phyloP scores from a whole-genome alignment of 2,888 invertebrate genomes.

The Perizoma flavofasciatum region DNA sequence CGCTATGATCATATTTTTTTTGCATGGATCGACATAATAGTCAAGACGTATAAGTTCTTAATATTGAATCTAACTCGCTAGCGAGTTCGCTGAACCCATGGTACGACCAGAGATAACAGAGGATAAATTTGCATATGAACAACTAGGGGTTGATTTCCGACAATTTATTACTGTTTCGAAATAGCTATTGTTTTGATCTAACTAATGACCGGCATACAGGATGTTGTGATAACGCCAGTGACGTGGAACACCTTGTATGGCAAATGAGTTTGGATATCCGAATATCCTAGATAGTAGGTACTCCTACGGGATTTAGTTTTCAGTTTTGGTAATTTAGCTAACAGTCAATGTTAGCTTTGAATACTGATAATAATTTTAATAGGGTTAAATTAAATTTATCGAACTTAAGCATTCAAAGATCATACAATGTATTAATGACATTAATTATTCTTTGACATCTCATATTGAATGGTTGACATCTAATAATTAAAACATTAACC shows the following conservation, averaged over 20 bases:
- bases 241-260: slow-evolving; percentile 17
- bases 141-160: slow-evolving; percentile 24
- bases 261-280: slow-evolving; percentile 24
- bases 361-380: not conserved
- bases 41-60: no score
- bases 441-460: no score
- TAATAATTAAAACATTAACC: no score
- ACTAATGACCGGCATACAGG: slow-evolving; percentile 56
- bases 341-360: no score
- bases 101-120: slow-evolving; percentile 11
- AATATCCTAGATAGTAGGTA: not conserved
- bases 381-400: no score
- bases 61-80: not conserved
- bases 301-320: not conserved
- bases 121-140: slow-evolving; percentile 23
- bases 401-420: no score
- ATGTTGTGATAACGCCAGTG: slow-evolving; percentile 36
- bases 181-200: slow-evolving; percentile 61
- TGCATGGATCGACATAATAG: no score
- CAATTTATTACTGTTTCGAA: slow-evolving; percentile 28
- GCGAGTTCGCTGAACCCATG: not conserved
- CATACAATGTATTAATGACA: no score
- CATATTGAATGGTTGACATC: no score
- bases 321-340: slow-evolving; percentile 4
- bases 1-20: no score